Evolutionary conservation across 2,888 invertebrate genomes (phyloP).

Genomic region (Aphidius colemani): DNA sequence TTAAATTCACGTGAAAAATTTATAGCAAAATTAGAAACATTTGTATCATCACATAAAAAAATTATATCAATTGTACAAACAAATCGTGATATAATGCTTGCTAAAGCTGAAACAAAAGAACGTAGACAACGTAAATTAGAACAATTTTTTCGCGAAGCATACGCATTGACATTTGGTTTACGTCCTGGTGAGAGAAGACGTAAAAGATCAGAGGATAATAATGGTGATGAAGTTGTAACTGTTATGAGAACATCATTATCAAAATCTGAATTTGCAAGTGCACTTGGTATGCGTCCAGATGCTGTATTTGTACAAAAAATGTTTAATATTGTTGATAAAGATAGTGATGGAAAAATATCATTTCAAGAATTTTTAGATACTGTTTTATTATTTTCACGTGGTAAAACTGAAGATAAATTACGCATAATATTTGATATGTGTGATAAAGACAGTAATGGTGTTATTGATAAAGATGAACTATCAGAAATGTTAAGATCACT

Average conservation of each 20-base stretch:
- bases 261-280: slow-evolving; percentile 91
- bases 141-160: slow-evolving; percentile 93
- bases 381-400: slow-evolving; percentile 87
- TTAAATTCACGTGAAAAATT: slow-evolving; percentile 82
- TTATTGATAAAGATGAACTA: slow-evolving; percentile 90
- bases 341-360: slow-evolving; percentile 89
- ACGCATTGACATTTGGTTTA: slow-evolving; percentile 89
- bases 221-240: slow-evolving; percentile 84
- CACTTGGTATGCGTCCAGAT: slow-evolving; percentile 92
- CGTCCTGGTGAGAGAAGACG: slow-evolving; percentile 78
- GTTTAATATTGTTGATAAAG: slow-evolving; percentile 97
- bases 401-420: slow-evolving; percentile 90
- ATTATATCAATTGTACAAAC: slow-evolving; percentile 69
- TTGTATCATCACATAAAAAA: slow-evolving; percentile 82
- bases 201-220: slow-evolving; percentile 72
- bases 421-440: slow-evolving; percentile 98
- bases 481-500: slow-evolving; percentile 92
- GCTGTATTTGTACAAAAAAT: slow-evolving; percentile 95
- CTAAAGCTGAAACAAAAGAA: slow-evolving; percentile 92
- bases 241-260: slow-evolving; percentile 92
- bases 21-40: slow-evolving; percentile 83
- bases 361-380: slow-evolving; percentile 94
- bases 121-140: slow-evolving; percentile 89
- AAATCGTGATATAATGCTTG: slow-evolving; percentile 84
- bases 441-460: slow-evolving; percentile 91